Base-by-base conservation (phyloP, 2,888 invertebrate species). In the Conchocele bisecta region DNA sequence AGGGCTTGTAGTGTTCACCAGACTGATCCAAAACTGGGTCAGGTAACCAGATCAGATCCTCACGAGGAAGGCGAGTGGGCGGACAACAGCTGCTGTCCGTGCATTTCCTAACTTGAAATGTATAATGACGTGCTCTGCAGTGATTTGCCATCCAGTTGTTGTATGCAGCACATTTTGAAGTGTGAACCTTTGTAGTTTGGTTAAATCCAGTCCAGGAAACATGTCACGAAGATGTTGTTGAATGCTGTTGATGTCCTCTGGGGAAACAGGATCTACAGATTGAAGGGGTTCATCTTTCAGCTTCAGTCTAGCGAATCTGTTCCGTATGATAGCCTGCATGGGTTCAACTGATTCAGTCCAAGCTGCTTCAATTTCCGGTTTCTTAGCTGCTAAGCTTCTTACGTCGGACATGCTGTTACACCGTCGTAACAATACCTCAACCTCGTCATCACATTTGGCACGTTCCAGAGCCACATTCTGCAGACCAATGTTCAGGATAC, bases 41-140 rank as follows among this genome's bases (percentile, higher is more conserved):
- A 57, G 74, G 69, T 11, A 69, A 42, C 74, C 74, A 74, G 11
- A 5, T 7, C 9, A 74, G 60, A 6, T 51, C 28, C 31, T 64
- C 41, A 26, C 33, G 26, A 20, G n/a, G 13, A 26, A 57, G n/a
- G 7, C 31, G 22, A 31, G 69, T 42, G 28, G 65, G 65, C 17
- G 20, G 22, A 58, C 67, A 71, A 50, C 70, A 71, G 5, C 15
- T n/a, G 24, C 5, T 13, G 56, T 71, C 57, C 7, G 24, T 24
- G 59, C 70, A 75, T 37, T 73, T 75, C 20, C 57, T 58, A 1
- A 75, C 59, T 28, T 75, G 70, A 51, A 75, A 71, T 39, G 41
- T 48, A 31, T 75, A 68, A 6, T 64, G 63, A 6, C 48, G 17
- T 39, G 41, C 53, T 28, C 48, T 46, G 22, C 59, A 64, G 35